These are phyloP conservation scores for Atherinomorus stipes DNA, from an alignment of 2,113 vertebrate genomes.

Conservation along the genomic window DNA sequence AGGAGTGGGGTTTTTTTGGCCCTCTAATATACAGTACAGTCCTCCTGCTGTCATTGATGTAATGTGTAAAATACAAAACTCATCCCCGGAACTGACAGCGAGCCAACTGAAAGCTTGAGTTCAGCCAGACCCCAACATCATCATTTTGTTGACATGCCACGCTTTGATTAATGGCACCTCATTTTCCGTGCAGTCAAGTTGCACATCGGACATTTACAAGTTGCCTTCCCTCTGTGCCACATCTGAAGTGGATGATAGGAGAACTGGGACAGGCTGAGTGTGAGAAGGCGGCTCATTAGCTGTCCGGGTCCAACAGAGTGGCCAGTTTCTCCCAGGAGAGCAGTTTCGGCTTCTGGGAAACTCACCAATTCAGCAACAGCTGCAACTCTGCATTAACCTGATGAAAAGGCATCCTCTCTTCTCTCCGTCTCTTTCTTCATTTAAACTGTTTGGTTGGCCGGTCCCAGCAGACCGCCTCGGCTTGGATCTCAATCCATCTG, in stretches of 20 bases:
- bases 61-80: background rate
- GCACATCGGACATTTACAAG: constrained; percentile 32
- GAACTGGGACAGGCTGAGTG: constrained; percentile 43
- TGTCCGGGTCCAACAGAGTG: constrained; percentile 57
- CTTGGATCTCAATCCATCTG: constrained; percentile 54
- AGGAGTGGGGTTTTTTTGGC: background rate
- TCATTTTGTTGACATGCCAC: constrained; percentile 12
- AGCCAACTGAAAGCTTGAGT: background rate
- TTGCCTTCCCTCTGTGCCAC: constrained; percentile 29
- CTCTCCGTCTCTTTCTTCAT: constrained; percentile 46
- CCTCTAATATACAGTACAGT: background rate
- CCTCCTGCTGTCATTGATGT: background rate
- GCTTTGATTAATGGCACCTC: constrained; percentile 55
- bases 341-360: constrained; percentile 78
- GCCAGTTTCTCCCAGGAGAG: constrained; percentile 67
- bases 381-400: constrained; percentile 73
- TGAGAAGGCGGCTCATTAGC: constrained; percentile 77
- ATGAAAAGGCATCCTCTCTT: constrained; percentile 76
- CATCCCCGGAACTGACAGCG: background rate
- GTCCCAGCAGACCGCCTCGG: constrained; percentile 26
- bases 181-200: constrained; percentile 38
- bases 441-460: constrained; percentile 50
- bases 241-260: constrained; percentile 40
- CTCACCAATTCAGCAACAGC: constrained; percentile 73
- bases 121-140: background rate